Percentiles rank a stretch among this genome's conserved stretches.
Conservation (phyloP, 2,888 invertebrate genomes). For the Rhagium mordax region DNA sequence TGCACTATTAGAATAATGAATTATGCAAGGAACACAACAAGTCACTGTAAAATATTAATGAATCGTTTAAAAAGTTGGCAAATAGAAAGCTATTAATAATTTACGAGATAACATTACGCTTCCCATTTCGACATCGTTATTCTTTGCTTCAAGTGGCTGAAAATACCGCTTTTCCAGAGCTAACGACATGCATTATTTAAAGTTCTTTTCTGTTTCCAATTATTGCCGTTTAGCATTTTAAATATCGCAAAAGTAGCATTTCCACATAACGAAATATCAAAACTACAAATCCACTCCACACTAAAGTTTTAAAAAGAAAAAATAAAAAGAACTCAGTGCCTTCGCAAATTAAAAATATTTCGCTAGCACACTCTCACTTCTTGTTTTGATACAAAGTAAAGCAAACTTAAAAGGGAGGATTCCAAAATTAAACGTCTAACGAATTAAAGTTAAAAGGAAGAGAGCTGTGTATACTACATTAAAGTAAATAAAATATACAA, state of each 20-base stretch:
- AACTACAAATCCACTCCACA: slow-evolving; percentile 35
- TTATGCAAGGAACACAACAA: slow-evolving; percentile 24
- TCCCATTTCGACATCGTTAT: not conserved
- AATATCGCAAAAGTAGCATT: slow-evolving; percentile 32
- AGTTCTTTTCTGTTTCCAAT: not conserved
- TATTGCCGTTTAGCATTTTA: slow-evolving; percentile 28
- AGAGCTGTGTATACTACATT: slow-evolving; percentile 21
- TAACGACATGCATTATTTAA: not conserved
- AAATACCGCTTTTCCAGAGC: not conserved
- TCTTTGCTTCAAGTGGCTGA: not conserved
- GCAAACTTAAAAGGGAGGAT: slow-evolving; percentile 8
- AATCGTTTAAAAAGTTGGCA: slow-evolving; percentile 24
- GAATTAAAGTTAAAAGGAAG: slow-evolving; percentile 28
- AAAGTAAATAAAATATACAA: slow-evolving; percentile 21
- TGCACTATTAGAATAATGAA: slow-evolving; percentile 4
- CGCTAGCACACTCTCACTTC: slow-evolving; percentile 21
- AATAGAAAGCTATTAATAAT: slow-evolving; percentile 22
- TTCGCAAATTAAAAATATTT: slow-evolving; percentile 57
- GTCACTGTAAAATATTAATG: slow-evolving; percentile 25
- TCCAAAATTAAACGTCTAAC: slow-evolving; percentile 14
- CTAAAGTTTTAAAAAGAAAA: slow-evolving; percentile 43
- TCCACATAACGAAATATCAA: slow-evolving; percentile 23
- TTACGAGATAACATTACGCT: not conserved
- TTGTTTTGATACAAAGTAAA: not conserved
- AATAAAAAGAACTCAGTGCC: slow-evolving; percentile 64